These are phyloP conservation scores for Acanthococcus lagerstroemiae DNA, from an alignment of 2,888 invertebrate species.

Conservation along the genomic window DNA sequence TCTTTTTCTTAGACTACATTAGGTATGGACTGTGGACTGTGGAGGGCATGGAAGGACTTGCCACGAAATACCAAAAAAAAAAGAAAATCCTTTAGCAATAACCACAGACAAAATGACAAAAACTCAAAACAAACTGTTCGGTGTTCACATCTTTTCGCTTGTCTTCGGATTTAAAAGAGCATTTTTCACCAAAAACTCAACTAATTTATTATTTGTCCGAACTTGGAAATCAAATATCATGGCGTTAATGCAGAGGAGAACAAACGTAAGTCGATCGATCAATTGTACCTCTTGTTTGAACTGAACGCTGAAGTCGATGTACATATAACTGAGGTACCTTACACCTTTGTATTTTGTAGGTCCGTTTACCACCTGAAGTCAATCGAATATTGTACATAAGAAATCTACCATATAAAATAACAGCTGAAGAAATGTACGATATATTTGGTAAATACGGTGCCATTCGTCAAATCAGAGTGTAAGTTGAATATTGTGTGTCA, in stretches of 20 bases:
- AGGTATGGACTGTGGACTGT: too few relatives aligned
- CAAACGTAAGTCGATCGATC: slow-evolving; percentile 52
- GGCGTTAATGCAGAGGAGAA: slow-evolving; percentile 60
- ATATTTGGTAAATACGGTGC: slow-evolving; percentile 99
- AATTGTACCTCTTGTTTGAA: neutral
- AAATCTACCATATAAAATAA: slow-evolving; percentile 98
- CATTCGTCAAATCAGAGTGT: slow-evolving; percentile 96
- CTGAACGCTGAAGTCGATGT: neutral
- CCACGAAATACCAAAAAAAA: too few relatives aligned
- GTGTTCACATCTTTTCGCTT: too few relatives aligned
- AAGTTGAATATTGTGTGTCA: slow-evolving; percentile 45
- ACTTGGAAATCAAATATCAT: too few relatives aligned
- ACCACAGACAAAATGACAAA: too few relatives aligned
- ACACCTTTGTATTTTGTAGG: slow-evolving; percentile 50
- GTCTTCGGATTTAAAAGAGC: too few relatives aligned
- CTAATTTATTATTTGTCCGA: too few relatives aligned
- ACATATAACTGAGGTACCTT: neutral
- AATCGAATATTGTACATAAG: slow-evolving; percentile 92
- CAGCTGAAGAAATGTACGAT: slow-evolving; percentile 99
- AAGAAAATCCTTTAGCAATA: too few relatives aligned
- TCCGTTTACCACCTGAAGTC: slow-evolving; percentile 95
- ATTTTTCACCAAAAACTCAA: too few relatives aligned
- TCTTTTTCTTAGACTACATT: too few relatives aligned
- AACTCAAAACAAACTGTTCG: too few relatives aligned
- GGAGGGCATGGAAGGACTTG: too few relatives aligned